These are phyloP conservation scores for Anoplophora glabripennis DNA, from an alignment of 1,140 invertebrate species.

Conservation along the genomic window DNA sequence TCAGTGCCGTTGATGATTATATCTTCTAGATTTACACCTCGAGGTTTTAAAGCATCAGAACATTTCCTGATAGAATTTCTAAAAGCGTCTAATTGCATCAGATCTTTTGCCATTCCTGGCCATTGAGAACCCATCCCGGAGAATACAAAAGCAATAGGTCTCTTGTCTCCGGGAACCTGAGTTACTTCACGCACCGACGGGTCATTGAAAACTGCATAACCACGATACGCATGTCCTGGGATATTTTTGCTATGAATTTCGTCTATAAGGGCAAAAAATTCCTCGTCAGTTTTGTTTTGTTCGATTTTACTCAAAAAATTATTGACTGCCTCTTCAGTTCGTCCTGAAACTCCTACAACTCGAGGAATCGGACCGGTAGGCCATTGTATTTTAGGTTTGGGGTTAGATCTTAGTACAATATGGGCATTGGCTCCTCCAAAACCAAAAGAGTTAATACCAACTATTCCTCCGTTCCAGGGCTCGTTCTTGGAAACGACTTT, in stretches of 20 bases:
- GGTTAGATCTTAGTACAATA: slow-evolving; percentile 76
- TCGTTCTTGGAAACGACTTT: slow-evolving; percentile 80
- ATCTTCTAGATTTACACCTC: slow-evolving; percentile 77
- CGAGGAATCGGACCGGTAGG: slow-evolving; percentile 60
- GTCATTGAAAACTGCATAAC: slow-evolving; percentile 69
- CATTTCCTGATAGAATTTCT: slow-evolving; percentile 72
- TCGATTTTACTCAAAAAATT: slow-evolving; percentile 64
- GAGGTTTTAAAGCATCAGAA: slow-evolving; percentile 70
- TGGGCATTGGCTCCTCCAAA: slow-evolving; percentile 98
- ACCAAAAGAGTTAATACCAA: slow-evolving; percentile 93
- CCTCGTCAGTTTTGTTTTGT: slow-evolving; percentile 63
- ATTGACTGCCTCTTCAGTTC: slow-evolving; percentile 79
- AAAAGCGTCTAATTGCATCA: slow-evolving; percentile 81
- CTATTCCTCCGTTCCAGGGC: slow-evolving; percentile 79
- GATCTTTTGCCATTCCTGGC: slow-evolving; percentile 85
- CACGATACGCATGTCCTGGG: slow-evolving; percentile 69
- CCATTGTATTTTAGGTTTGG: slow-evolving; percentile 63
- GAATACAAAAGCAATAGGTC: slow-evolving; percentile 92
- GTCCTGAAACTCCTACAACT: slow-evolving; percentile 75
- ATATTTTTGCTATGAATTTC: slow-evolving; percentile 69
- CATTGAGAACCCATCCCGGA: slow-evolving; percentile 97
- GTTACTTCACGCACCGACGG: slow-evolving; percentile 27
- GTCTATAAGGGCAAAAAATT: slow-evolving; percentile 74
- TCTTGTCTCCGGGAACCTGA: slow-evolving; percentile 53
- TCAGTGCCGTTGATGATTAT: slow-evolving; percentile 75